Conservation (phyloP, 2,797 vertebrate species). For the Sardinella longiceps region DNA sequence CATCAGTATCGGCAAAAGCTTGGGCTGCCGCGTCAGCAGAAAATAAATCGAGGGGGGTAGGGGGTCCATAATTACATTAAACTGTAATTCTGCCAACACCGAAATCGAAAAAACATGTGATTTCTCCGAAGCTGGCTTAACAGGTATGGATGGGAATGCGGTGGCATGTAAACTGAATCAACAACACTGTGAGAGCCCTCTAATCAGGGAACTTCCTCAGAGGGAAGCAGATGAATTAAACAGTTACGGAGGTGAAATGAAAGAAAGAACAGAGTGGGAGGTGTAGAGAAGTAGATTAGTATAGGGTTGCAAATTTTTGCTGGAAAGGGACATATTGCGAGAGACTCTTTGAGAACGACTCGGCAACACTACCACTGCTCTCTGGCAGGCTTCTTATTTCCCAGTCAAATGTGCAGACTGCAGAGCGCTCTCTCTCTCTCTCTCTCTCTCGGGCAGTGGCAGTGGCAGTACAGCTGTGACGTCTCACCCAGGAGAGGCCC, state of each 20-base stretch:
- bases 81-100: constrained; percentile 19
- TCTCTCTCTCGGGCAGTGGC: not conserved
- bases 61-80: constrained; percentile 20
- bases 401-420: not conserved
- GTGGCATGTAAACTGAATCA: not conserved
- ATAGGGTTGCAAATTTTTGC: not conserved
- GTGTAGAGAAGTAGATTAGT: not conserved
- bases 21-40: not conserved
- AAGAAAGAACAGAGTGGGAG: not conserved
- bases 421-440: not conserved
- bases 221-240: not conserved
- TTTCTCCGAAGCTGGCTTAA: not conserved
- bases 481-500: constrained; percentile 33
- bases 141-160: not conserved
- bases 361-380: not conserved
- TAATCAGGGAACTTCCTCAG: not conserved
- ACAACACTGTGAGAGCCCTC: not conserved
- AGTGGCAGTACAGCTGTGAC: constrained; percentile 43
- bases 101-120: constrained; percentile 3
- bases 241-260: not conserved
- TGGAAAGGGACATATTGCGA: not conserved
- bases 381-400: not conserved
- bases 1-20: constrained; percentile 13
- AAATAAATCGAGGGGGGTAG: not conserved
- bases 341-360: not conserved